A percentile compares a stretch with the other conserved stretches of the same genome.
Conservation (phyloP, 2,113 vertebrate species). For the Dasyprocta punctata region DNA sequence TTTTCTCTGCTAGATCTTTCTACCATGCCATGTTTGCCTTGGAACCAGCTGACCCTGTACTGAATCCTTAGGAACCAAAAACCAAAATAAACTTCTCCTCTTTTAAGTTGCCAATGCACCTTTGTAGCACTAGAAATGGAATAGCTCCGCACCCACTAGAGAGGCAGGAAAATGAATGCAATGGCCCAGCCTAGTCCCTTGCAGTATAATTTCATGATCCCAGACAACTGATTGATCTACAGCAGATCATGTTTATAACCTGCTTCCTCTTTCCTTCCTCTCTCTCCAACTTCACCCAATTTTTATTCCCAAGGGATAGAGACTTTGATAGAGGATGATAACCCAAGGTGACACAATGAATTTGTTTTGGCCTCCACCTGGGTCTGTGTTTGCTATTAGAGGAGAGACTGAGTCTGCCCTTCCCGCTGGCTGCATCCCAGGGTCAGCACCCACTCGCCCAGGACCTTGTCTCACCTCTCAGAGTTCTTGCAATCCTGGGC, state of each 20-base stretch:
- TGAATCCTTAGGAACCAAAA: neutral
- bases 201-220: slow-evolving; percentile 5
- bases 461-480: slow-evolving; percentile 50
- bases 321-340: slow-evolving; percentile 64
- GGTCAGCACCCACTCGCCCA: slow-evolving; percentile 19
- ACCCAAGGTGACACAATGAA: slow-evolving; percentile 55
- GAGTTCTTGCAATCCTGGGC: neutral
- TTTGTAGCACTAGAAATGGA: neutral
- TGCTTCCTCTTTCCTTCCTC: slow-evolving; percentile 50
- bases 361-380: slow-evolving; percentile 62
- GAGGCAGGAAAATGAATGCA: neutral
- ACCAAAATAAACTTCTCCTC: neutral
- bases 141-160: neutral
- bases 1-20: neutral
- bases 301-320: slow-evolving; percentile 50
- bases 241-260: slow-evolving; percentile 40
- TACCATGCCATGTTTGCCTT: neutral
- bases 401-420: slow-evolving; percentile 48
- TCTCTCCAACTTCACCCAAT: slow-evolving; percentile 35
- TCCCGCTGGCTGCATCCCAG: neutral
- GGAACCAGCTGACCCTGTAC: neutral
- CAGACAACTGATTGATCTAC: neutral
- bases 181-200: neutral
- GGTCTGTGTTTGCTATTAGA: slow-evolving; percentile 61
- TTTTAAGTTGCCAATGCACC: neutral